Conservation (phyloP, 2,797 vertebrate species). For the Intellagama lesueurii region DNA sequence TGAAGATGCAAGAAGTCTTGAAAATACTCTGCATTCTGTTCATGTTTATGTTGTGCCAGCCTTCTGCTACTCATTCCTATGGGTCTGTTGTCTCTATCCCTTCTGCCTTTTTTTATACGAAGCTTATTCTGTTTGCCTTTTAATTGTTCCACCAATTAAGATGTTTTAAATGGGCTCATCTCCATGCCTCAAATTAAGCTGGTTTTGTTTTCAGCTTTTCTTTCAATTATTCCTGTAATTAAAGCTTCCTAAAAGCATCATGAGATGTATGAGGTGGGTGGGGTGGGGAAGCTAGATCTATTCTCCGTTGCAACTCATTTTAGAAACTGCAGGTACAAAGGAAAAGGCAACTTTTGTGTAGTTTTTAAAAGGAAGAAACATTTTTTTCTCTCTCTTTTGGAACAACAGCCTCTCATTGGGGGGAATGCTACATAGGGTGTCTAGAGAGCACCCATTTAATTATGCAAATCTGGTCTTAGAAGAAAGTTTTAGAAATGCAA, state of each 20-base stretch:
- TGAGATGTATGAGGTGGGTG: conserved; percentile 20
- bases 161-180: conserved; percentile 57
- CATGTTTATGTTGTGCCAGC: conserved; percentile 22
- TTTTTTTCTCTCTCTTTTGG: background rate
- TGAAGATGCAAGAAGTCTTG: conserved; percentile 9
- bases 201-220: conserved; percentile 52
- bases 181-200: conserved; percentile 55
- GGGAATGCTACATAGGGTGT: conserved; percentile 49
- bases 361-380: conserved; percentile 54
- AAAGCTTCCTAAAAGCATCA: conserved; percentile 47
- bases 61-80: background rate
- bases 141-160: conserved; percentile 60
- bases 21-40: conserved; percentile 29
- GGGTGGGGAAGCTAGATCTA: background rate
- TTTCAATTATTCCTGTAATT: conserved; percentile 65
- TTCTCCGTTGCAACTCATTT: conserved; percentile 13
- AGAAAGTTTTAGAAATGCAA: conserved; percentile 55
- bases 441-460: conserved; percentile 66
- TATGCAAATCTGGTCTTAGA: conserved; percentile 63
- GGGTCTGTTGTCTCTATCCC: conserved; percentile 21
- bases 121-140: conserved; percentile 52
- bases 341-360: conserved; percentile 45
- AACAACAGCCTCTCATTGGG: conserved; percentile 46
- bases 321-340: conserved; percentile 25
- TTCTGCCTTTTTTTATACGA: background rate